Percentiles rank a stretch among this genome's conserved stretches.
phyloP scores from a whole-genome alignment of 2,113 vertebrate species.

The Epinephelus cyanopodus region DNA sequence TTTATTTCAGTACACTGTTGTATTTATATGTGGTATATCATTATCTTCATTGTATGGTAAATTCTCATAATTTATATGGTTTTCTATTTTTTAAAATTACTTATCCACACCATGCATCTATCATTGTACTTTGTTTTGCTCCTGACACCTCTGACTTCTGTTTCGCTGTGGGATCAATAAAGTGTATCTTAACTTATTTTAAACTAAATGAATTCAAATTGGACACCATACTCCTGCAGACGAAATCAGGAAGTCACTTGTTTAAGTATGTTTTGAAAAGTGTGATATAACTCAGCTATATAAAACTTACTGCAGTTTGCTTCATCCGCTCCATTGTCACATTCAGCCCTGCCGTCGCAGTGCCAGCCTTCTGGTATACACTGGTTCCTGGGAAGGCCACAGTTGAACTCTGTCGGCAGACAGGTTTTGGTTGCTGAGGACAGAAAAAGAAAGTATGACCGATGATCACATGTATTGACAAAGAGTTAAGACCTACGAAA shows the following conservation, averaged over 20 bases:
- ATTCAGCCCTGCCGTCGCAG: conserved; percentile 88
- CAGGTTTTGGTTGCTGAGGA: conserved; percentile 84
- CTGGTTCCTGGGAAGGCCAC: conserved; percentile 79
- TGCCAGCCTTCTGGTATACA: conserved; percentile 86
- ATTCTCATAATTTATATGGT: background rate
- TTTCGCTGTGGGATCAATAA: background rate
- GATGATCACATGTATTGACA: rapidly evolving
- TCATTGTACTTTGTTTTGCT: background rate
- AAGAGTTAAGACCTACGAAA: rapidly evolving
- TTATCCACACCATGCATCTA: background rate
- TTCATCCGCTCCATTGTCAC: conserved; percentile 88
- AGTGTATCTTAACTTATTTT: background rate
- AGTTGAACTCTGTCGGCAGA: conserved; percentile 80
- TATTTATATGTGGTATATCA: background rate
- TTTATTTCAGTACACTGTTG: background rate
- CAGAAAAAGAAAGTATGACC: conserved; percentile 4
- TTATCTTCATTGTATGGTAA: background rate
- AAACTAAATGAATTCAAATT: background rate
- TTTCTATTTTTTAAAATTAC: background rate
- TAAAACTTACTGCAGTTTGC: conserved; percentile 85
- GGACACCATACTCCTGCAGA: background rate
- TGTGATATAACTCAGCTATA: background rate
- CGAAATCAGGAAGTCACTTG: background rate
- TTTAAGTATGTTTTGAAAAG: background rate
- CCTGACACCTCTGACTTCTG: background rate